phyloP scores from a whole-genome alignment of 2,888 invertebrate species.

The Julus scanicus region DNA sequence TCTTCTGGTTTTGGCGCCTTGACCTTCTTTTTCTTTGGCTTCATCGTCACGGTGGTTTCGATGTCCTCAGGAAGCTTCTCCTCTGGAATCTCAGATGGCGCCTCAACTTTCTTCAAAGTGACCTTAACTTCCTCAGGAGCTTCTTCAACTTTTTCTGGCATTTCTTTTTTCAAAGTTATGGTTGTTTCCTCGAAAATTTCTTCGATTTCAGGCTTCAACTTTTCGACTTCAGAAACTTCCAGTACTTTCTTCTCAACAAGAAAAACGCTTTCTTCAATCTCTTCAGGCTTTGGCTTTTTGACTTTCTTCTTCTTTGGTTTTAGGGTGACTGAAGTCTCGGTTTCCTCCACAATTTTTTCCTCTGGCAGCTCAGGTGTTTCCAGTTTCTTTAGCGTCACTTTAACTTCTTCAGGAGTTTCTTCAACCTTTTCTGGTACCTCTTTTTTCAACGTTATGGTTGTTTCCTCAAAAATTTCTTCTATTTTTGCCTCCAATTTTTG shows the following conservation, averaged over 20 bases:
- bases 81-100: background rate
- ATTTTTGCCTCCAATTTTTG: background rate
- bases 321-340: background rate
- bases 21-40: background rate
- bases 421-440: background rate
- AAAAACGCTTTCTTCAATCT: slow-evolving; percentile 59
- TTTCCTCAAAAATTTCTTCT: slow-evolving; percentile 32
- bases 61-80: slow-evolving; percentile 50
- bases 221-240: background rate
- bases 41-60: background rate
- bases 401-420: slow-evolving; percentile 52
- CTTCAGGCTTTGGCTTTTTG: slow-evolving; percentile 54
- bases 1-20: slow-evolving; percentile 55
- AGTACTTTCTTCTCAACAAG: background rate
- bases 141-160: background rate
- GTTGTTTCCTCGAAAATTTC: background rate
- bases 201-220: slow-evolving; percentile 18
- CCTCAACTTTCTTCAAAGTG: background rate
- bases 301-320: background rate
- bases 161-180: background rate
- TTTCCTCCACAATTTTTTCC: slow-evolving; percentile 46
- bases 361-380: background rate
- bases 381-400: background rate
- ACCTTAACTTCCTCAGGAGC: slow-evolving; percentile 52
- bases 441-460: background rate